Base-by-base conservation (phyloP, 2,113 vertebrate species). In the Scytalopus superciliaris region DNA sequence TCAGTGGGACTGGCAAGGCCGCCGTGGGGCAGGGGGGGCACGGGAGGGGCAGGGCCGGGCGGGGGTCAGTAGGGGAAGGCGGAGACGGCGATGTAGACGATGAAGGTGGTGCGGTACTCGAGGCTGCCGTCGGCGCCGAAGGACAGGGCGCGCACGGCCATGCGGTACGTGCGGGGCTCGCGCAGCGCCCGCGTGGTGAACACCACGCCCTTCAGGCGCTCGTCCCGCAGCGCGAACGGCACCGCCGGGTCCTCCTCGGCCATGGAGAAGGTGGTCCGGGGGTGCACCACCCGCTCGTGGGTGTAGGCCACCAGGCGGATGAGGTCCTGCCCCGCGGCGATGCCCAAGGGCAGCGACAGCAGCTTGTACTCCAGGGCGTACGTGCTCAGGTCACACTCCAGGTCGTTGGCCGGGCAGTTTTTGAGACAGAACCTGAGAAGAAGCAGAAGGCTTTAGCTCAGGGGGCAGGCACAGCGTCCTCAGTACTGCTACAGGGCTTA, bases 321-420 rank as follows among this genome's bases (percentile, higher is more conserved):
- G 84, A 99, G 98, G 97, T 99, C 99, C 98, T 99, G 99, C 96
- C 99, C 99, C 33, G 99, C 99, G 0, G 98, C 98, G 25, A 99
- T 99, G 94, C 99, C 99, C 6, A 98, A 99, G 14, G 99, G 99
- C 57, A 99, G 98, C 7, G 99, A 99, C 59, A 99, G 98, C 59
- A 99, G 98, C 94, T 99, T 99, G 98, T 99, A 99, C 92, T 99
- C 99, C 97, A 99, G 97, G 7, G 99, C 98, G 7, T 99, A 99
- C 1, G 98, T 99, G 89, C 99, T 99, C 83, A 98, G 98, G 7
- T 99, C 98, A 40, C 99, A 99, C 91, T 99, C 99, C 97, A 99
- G 70, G 91, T 99, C 99, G 1, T 99, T 99, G 66, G 98, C 98
- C 0, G 98, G 99, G 75, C 99, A 99, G 95, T 98, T 99, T 95